Evolutionary conservation across 2,888 invertebrate species (phyloP).

Genomic region (Patella depressa): DNA sequence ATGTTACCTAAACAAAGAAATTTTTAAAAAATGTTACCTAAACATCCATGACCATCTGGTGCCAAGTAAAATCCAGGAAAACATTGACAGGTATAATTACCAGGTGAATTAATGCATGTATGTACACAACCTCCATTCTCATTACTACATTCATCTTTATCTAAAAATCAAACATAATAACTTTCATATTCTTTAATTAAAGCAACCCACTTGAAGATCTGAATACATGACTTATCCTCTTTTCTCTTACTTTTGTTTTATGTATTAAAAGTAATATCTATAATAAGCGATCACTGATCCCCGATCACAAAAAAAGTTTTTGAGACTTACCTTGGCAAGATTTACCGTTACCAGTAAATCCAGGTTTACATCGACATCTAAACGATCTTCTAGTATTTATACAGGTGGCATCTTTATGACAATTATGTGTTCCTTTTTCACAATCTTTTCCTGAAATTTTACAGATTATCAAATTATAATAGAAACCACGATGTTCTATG

Average conservation of each 20-base stretch:
- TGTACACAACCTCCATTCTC: slow-evolving; percentile 70
- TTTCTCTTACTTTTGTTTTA: no score
- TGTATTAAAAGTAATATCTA: no score
- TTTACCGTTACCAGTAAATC: slow-evolving; percentile 66
- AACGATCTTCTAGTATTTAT: slow-evolving; percentile 62
- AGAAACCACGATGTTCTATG: no score
- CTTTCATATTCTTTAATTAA: background rate
- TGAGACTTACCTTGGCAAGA: slow-evolving; percentile 64
- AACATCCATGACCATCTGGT: slow-evolving; percentile 65
- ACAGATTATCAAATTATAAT: no score
- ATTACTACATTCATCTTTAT: slow-evolving; percentile 65
- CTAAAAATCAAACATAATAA: slow-evolving; percentile 40
- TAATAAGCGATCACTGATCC: no score
- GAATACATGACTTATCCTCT: no score
- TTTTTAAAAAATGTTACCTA: slow-evolving; percentile 57
- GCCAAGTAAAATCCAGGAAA: slow-evolving; percentile 65
- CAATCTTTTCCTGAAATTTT: slow-evolving; percentile 61
- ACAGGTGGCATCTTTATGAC: slow-evolving; percentile 66
- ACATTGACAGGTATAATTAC: slow-evolving; percentile 69
- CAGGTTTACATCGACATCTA: slow-evolving; percentile 65
- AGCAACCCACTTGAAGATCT: no score
- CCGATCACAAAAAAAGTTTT: no score
- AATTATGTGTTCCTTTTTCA: slow-evolving; percentile 59
- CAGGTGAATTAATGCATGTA: slow-evolving; percentile 65
- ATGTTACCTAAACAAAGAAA: slow-evolving; percentile 64